Evolutionary conservation across 2,113 vertebrate species (phyloP), one percentile per base, ranked within the genome.

Genomic region (Notarius quadriscutis): DNA sequence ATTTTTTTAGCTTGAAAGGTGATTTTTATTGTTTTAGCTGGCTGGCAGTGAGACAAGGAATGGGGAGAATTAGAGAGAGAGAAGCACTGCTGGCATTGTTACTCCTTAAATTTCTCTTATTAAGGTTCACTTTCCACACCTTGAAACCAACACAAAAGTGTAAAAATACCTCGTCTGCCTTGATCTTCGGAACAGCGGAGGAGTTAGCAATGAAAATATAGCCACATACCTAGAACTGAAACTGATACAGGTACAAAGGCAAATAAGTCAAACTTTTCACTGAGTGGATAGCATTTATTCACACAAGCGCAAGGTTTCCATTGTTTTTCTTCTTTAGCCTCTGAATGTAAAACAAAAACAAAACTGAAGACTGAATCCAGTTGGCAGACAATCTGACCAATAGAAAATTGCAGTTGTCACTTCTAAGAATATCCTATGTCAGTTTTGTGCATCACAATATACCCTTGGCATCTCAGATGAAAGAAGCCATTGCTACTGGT

Each of bases 11-110:
- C 51, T 72, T 34, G 7, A 48, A 74, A 55, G 25, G 18, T 41
- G 12, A 55, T 20, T 80, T 80, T 88, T 50, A 81, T 72, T 81
- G 65, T 81, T 85, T 62, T 62, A 71, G 27, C n/a, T 75, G 69
- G 60, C 34, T 75, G 69, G 60, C 34, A 84, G 9, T 57, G 60
- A 81, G 34, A 62, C n/a, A 53, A 48, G 22, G 8, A 20, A 30
- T 27, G 22, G 9, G 14, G 58, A 34, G 51, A 22, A 22, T 14
- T 15, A 25, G 57, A 60, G 9, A 20, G 27, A 41, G 48, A 69
- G 25, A 0, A n/a, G 62, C 25, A 80, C 80, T 55, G 48, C 53
- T 67, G 50, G 75, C 85, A 81, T 62, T 53, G 27, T 22, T 78
- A 55, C 63, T 30, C 15, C 41, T 57, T 67, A 14, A 65, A 81